phyloP scores from a whole-genome alignment of 2,113 vertebrate genomes.

The Elachura formosa region DNA sequence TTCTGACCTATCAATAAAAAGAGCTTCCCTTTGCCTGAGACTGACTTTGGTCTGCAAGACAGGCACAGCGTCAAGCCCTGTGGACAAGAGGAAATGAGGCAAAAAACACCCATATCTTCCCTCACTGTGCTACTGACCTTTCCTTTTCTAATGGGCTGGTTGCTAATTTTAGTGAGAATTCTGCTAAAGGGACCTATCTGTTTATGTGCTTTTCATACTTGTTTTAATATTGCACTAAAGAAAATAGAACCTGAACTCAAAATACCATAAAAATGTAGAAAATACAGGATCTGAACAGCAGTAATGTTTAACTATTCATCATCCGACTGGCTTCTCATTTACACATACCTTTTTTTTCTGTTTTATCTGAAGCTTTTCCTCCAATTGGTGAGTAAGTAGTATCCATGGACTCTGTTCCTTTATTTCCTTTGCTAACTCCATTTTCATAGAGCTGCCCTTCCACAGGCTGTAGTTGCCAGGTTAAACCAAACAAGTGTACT shows the following conservation, averaged over 20 bases:
- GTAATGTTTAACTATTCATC: neutral
- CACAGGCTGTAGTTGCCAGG: slow-evolving; percentile 92
- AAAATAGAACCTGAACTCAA: neutral
- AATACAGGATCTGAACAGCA: neutral
- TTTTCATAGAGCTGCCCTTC: slow-evolving; percentile 95
- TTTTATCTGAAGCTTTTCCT: slow-evolving; percentile 85
- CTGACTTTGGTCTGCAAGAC: neutral
- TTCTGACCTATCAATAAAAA: neutral
- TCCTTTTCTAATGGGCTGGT: neutral
- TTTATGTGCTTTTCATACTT: neutral
- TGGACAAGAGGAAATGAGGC: neutral
- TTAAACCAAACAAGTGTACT: slow-evolving; percentile 96
- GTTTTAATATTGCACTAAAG: neutral
- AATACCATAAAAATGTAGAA: neutral
- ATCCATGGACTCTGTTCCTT: slow-evolving; percentile 78
- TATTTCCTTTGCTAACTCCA: slow-evolving; percentile 87
- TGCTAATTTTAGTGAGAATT: neutral
- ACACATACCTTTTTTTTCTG: slow-evolving; percentile 80
- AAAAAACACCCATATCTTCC: neutral
- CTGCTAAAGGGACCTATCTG: neutral
- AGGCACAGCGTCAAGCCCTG: neutral
- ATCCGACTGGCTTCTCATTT: neutral
- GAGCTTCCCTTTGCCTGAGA: neutral
- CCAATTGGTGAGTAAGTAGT: slow-evolving; percentile 86
- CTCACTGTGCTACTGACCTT: neutral